Evolutionary conservation across 2,113 vertebrate genomes (phyloP).

Genomic region (Thunnus thynnus): DNA sequence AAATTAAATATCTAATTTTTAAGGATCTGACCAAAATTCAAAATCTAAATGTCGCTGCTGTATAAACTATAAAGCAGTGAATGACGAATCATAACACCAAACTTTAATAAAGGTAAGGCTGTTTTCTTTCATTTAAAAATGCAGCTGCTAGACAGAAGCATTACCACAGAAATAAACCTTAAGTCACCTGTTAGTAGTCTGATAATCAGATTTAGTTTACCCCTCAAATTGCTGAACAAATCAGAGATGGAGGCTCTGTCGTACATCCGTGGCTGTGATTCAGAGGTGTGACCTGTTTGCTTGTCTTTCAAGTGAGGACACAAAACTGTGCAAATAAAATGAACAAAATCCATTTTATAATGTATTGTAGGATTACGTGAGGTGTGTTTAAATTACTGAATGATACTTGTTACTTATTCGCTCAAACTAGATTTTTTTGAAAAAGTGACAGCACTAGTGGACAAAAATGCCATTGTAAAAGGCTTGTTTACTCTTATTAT

Average conservation of each 20-base stretch:
- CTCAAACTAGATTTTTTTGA: too few relatives aligned
- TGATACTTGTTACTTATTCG: too few relatives aligned
- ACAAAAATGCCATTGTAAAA: not conserved
- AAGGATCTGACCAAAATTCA: not conserved
- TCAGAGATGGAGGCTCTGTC: not conserved
- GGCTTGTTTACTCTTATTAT: not conserved
- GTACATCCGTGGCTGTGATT: not conserved
- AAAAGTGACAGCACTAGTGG: too few relatives aligned
- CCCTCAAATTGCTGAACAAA: not conserved
- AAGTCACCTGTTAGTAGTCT: not conserved
- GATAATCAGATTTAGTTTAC: conserved; percentile 2
- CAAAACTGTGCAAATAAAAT: not conserved
- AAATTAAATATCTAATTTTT: not conserved
- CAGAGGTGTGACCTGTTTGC: not conserved
- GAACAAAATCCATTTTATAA: not conserved
- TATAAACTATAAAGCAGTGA: not conserved
- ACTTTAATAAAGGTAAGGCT: not conserved
- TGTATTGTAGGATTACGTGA: too few relatives aligned
- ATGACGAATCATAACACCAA: not conserved
- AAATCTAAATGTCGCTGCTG: not conserved
- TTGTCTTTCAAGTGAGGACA: not conserved
- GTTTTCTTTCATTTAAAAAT: not conserved
- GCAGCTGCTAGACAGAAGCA: not conserved
- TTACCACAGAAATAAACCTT: not conserved
- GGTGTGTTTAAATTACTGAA: too few relatives aligned